These are phyloP conservation scores for Mus minutoides DNA, from an alignment of 2,797 vertebrate species.

Conservation along the genomic window DNA sequence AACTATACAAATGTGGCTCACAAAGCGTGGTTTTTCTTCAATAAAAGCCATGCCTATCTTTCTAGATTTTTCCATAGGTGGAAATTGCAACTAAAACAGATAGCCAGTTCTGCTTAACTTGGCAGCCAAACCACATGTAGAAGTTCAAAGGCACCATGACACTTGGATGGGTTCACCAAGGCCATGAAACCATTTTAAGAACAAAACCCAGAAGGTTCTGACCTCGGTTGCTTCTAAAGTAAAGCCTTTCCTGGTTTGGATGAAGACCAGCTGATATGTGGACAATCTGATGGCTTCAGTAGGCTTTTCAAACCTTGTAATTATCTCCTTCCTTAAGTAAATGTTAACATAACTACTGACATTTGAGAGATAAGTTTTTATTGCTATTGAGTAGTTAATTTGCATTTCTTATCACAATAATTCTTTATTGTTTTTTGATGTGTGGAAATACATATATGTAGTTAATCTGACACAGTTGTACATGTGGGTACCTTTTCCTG, in stretches of 20 bases:
- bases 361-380: slow-evolving; percentile 61
- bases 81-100: neutral
- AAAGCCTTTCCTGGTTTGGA: slow-evolving; percentile 64
- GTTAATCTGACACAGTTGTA: neutral
- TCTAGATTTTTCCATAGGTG: neutral
- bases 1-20: neutral
- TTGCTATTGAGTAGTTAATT: slow-evolving; percentile 47
- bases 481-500: neutral
- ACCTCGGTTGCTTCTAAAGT: slow-evolving; percentile 63
- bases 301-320: slow-evolving; percentile 63
- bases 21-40: neutral
- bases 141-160: neutral
- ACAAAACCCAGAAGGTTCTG: slow-evolving; percentile 43
- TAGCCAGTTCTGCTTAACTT: neutral
- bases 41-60: neutral
- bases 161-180: slow-evolving; percentile 22
- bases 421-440: neutral
- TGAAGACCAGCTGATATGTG: slow-evolving; percentile 66
- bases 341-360: slow-evolving; percentile 70
- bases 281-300: slow-evolving; percentile 57
- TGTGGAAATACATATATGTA: neutral
- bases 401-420: slow-evolving; percentile 7
- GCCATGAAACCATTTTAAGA: slow-evolving; percentile 41
- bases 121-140: neutral
- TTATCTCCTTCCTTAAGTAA: slow-evolving; percentile 72